These are phyloP conservation scores for Stratiolaelaps scimitus DNA, from an alignment of 1,140 invertebrate species.

Conservation along the genomic window DNA sequence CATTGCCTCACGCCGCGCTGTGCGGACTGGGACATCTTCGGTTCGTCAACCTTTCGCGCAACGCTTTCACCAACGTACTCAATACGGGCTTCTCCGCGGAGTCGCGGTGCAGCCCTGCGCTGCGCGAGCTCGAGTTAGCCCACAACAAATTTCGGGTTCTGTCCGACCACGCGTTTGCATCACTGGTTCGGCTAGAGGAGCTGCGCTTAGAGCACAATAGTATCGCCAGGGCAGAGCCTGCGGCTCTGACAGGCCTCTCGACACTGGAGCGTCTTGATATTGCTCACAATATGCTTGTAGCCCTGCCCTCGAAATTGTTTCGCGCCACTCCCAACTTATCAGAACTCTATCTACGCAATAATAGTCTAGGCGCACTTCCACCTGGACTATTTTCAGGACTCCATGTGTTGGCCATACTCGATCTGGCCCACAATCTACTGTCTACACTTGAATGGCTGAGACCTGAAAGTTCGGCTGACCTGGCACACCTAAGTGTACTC, in stretches of 20 bases:
- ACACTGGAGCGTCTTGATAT: conserved; percentile 56
- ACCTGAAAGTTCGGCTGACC: conserved; percentile 63
- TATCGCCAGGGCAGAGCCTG: conserved; percentile 55
- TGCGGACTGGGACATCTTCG: conserved; percentile 49
- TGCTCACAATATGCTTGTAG: conserved; percentile 64
- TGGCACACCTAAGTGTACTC: conserved; percentile 68
- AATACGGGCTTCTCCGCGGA: conserved; percentile 53
- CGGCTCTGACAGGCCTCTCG: conserved; percentile 54
- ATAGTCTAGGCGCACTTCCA: conserved; percentile 61
- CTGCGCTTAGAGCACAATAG: conserved; percentile 63
- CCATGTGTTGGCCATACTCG: conserved; percentile 63
- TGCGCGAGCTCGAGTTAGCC: conserved; percentile 61
- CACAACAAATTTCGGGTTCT: conserved; percentile 61
- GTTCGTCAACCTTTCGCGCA: conserved; percentile 46
- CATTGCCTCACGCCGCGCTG: conserved; percentile 55
- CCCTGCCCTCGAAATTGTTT: conserved; percentile 67
- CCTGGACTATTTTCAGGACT: conserved; percentile 62
- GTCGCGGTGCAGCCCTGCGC: no score
- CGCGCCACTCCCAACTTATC: conserved; percentile 58
- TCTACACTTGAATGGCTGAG: conserved; percentile 64
- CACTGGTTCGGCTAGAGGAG: conserved; percentile 56
- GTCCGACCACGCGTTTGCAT: conserved; percentile 59
- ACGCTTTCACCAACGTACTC: conserved; percentile 57
- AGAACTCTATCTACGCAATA: conserved; percentile 73
- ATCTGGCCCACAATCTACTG: conserved; percentile 71